These are phyloP conservation scores for Brachionus rotundiformis DNA, from an alignment of 1,140 invertebrate species.

Conservation along the genomic window DNA sequence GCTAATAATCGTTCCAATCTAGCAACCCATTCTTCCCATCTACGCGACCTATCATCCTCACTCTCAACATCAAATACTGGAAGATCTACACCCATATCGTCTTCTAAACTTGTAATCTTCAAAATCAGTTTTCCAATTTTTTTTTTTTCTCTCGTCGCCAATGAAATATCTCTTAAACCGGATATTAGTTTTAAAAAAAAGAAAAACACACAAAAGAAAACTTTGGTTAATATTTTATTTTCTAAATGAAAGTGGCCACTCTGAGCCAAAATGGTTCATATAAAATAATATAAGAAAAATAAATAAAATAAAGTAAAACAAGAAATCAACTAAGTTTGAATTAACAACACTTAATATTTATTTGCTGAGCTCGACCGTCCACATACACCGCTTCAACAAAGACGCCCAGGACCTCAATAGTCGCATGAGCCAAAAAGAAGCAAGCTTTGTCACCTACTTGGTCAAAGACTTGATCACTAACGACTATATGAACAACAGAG, in stretches of 20 bases:
- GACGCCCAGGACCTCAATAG: too few relatives aligned
- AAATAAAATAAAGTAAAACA: neutral
- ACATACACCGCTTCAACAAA: too few relatives aligned
- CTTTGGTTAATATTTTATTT: too few relatives aligned
- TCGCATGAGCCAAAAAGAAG: too few relatives aligned
- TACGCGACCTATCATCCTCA: neutral
- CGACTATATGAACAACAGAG: too few relatives aligned
- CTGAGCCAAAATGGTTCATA: neutral
- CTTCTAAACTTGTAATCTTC: neutral
- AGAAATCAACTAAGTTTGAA: neutral
- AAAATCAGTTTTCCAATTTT: neutral
- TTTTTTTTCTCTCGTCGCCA: conserved; percentile 4
- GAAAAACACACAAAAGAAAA: too few relatives aligned
- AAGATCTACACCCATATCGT: conserved; percentile 7
- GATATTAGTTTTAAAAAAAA: neutral
- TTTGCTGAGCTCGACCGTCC: too few relatives aligned
- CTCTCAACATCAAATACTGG: conserved; percentile 4
- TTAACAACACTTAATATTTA: neutral
- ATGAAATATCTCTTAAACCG: neutral
- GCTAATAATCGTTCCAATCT: conserved; percentile 1
- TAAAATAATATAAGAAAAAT: neutral
- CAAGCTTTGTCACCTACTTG: too few relatives aligned
- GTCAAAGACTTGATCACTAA: too few relatives aligned
- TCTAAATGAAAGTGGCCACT: too few relatives aligned
- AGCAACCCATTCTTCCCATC: neutral